Conservation (phyloP, 1,140 invertebrate species). For the Apocrypta bakeri region DNA sequence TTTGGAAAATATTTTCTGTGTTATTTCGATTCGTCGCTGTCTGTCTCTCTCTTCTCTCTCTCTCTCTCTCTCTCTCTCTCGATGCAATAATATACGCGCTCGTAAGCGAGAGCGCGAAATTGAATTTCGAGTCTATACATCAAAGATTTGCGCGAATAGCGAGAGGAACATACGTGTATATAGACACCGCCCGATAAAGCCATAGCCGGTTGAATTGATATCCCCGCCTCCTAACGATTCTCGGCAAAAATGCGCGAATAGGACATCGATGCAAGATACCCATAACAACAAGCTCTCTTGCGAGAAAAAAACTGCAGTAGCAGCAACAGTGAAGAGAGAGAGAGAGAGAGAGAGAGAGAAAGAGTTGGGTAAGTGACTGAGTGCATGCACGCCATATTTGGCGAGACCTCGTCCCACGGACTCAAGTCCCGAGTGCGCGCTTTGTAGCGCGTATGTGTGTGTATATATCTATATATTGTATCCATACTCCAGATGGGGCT, state of each 20-base stretch:
- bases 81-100: too few relatives aligned
- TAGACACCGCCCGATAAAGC: background rate
- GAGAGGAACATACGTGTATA: background rate
- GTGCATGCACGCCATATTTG: constrained; percentile 64
- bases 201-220: constrained; percentile 22
- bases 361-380: constrained; percentile 58
- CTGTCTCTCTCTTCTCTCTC: too few relatives aligned
- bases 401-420: constrained; percentile 67
- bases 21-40: too few relatives aligned
- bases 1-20: too few relatives aligned
- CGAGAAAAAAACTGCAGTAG: background rate
- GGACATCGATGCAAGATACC: background rate
- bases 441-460: background rate
- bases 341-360: background rate
- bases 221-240: background rate
- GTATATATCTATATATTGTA: too few relatives aligned
- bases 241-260: background rate
- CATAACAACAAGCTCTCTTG: background rate
- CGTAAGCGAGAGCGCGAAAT: too few relatives aligned
- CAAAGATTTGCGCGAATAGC: background rate
- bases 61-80: too few relatives aligned
- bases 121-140: too few relatives aligned
- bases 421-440: background rate
- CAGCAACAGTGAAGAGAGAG: background rate
- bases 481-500: constrained; percentile 35